Conservation (phyloP, 2,888 invertebrate species). For the Norana najaformis region DNA sequence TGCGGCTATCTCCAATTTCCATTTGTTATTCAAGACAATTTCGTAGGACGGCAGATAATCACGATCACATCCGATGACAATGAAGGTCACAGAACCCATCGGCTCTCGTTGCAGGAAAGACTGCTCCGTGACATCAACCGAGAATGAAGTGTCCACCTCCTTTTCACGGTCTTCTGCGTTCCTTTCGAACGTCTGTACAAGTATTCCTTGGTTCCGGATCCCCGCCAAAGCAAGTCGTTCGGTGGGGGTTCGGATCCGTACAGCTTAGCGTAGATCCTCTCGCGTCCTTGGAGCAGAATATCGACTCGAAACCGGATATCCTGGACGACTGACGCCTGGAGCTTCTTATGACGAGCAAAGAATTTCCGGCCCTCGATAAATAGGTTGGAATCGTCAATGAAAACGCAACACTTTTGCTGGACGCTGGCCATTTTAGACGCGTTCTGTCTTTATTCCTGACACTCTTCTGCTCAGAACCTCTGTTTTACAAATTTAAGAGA, state of each 20-base stretch:
- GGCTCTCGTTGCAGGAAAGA: not conserved
- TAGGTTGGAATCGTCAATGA: not conserved
- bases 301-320: not conserved
- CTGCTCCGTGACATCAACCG: not conserved
- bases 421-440: not conserved
- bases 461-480: too few species aligned
- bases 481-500: too few species aligned
- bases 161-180: not conserved
- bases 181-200: not conserved
- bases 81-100: not conserved
- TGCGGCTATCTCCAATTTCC: not conserved
- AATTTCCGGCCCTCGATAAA: constrained; percentile 20
- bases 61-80: not conserved
- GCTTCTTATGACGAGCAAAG: not conserved
- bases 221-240: not conserved
- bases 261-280: not conserved
- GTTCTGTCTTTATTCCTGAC: too few species aligned
- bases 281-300: not conserved
- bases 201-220: not conserved
- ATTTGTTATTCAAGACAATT: not conserved
- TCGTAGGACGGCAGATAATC: not conserved
- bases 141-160: not conserved
- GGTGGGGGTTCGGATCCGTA: not conserved
- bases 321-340: not conserved
- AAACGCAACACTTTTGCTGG: not conserved